Evolutionary conservation across 2,113 vertebrate species (phyloP).

Genomic region (Nematolebias whitei): DNA sequence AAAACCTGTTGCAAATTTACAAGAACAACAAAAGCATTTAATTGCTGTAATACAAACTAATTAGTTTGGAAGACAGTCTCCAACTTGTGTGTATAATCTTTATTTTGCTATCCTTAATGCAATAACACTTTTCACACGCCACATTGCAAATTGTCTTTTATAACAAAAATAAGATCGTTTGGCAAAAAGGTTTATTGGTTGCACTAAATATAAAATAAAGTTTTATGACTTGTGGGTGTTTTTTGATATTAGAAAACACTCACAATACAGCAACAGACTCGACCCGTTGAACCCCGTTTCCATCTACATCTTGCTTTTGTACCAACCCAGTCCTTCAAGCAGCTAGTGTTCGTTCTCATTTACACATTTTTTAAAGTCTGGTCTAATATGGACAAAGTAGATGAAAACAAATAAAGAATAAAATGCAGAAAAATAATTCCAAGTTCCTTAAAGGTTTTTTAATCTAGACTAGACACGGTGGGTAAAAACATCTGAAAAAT

Average conservation of each 20-base stretch:
- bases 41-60: neutral
- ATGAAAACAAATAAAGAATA: constrained; percentile 30
- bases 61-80: neutral
- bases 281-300: constrained; percentile 6
- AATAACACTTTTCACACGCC: neutral
- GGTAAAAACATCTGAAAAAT: constrained; percentile 30
- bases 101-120: neutral
- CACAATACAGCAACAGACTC: constrained; percentile 34
- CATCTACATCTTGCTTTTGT: too few species aligned
- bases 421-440: neutral
- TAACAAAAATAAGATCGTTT: constrained; percentile 25
- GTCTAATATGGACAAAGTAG: constrained; percentile 48
- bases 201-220: constrained; percentile 56
- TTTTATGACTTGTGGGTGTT: too few species aligned
- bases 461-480: constrained; percentile 32
- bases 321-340: too few species aligned
- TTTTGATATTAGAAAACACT: constrained; percentile 56
- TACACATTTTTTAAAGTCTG: constrained; percentile 55
- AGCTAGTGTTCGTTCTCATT: constrained; percentile 57
- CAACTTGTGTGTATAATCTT: neutral
- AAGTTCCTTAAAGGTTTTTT: neutral
- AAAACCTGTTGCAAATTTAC: neutral
- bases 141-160: constrained; percentile 14
- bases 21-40: neutral
- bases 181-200: constrained; percentile 28